Evolutionary conservation across 2,888 invertebrate genomes (phyloP), one percentile per base, ranked within the genome.

Genomic region (Nemotelus nigrinus): DNA sequence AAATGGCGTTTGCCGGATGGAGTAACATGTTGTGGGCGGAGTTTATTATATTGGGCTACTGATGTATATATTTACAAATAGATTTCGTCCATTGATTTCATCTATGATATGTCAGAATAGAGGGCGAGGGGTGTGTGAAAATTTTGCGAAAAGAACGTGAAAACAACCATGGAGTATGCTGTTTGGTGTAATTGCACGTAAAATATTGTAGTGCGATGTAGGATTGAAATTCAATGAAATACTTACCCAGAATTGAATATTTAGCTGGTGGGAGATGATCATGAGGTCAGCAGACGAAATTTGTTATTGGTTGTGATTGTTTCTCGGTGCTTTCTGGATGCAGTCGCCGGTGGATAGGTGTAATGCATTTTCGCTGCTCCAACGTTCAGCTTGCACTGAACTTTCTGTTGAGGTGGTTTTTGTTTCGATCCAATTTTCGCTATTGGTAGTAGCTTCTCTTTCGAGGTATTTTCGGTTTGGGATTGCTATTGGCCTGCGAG

Each of bases 211-310:
- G 39, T 58, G n/a, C 2, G 41, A 2, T 41, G 10, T 39, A 60
- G 7, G 7, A 10, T 25, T 2, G 2, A 25, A 25, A 25, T 25
- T 25, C 25, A 25, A 25, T 25, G 25, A 25, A 25, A 25, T 25
- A 77, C 77, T 70, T 50, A 77, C 77, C 77, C 77, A 77, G 77
- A 77, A 70, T 77, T 77, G 71, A 48, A 63, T 39, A n/a, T 70
- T 63, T 60, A 70, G 3, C 25, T 48, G 48, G 41, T 6, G 71
- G 44, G 43, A 60, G 71, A 71, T 71, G 71, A 77, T 77, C 77
- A 77, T 77, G 64, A 77, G 60, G 64, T 77, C 77, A 63, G 70
- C 68, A 68, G 77, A 77, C 77, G 71, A 71, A 60, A 44, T 70
- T 68, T 76, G 43, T 50, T 53, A 44, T 53, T 76, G 41, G 39